Percentiles rank a stretch among this genome's conserved stretches.
Evolutionary conservation across 2,113 vertebrate species (phyloP).

Genomic region (Merops nubicus): DNA sequence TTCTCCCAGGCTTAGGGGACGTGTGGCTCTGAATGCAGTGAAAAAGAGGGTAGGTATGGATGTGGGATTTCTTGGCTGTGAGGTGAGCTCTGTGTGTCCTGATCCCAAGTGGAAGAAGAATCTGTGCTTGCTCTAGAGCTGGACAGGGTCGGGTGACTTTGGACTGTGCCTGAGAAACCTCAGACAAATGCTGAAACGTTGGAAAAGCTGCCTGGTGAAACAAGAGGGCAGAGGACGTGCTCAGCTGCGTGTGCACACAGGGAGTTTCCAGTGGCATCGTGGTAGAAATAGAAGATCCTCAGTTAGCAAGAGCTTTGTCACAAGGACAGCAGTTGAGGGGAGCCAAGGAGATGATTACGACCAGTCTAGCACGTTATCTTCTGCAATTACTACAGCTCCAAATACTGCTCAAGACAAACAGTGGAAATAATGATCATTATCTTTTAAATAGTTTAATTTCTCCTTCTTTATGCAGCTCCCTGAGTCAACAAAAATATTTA

Average conservation of each 20-base stretch:
- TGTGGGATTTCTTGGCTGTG: no score
- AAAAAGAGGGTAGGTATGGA: rapidly evolving
- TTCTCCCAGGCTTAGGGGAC: neutral
- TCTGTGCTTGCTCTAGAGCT: neutral
- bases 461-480: neutral
- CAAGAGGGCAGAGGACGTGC: neutral
- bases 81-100: no score
- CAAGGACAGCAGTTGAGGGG: neutral
- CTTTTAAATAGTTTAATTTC: neutral
- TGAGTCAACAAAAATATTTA: neutral
- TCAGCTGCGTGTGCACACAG: rapidly evolving
- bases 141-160: neutral
- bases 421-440: neutral
- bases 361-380: neutral
- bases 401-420: neutral
- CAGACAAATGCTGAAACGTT: neutral
- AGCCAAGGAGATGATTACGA: neutral
- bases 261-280: neutral
- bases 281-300: neutral
- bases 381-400: neutral
- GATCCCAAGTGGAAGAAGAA: neutral
- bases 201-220: neutral
- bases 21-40: rapidly evolving
- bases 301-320: neutral
- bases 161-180: neutral